Conservation (phyloP, 2,797 vertebrate genomes). For the Lepilemur septentrionalis region DNA sequence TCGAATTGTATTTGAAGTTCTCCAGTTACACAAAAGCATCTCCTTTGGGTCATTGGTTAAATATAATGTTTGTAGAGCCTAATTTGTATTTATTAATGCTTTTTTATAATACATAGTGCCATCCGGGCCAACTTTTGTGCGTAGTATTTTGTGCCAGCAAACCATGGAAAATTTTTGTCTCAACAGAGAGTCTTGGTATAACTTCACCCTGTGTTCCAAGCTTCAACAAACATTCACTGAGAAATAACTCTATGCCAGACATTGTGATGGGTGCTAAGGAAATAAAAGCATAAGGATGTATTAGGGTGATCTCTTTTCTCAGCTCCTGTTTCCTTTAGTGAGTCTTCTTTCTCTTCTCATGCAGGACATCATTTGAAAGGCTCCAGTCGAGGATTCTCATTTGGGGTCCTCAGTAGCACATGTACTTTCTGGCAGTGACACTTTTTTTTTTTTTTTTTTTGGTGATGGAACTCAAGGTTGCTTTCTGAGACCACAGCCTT, state of each 20-base stretch:
- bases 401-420: not conserved
- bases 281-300: not conserved
- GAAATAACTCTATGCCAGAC: not conserved
- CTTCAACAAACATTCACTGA: not conserved
- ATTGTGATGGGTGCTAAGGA: not conserved
- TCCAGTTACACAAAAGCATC: not conserved
- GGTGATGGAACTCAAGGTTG: not conserved
- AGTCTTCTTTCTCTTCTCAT: not conserved
- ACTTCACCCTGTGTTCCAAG: not conserved
- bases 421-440: not conserved
- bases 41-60: not conserved
- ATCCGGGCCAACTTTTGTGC: not conserved
- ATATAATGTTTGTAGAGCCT: not conserved
- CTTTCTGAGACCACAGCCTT: slow-evolving; percentile 4
- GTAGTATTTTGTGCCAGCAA: not conserved
- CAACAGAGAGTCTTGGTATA: not conserved
- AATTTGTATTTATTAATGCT: not conserved
- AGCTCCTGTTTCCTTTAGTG: not conserved
- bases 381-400: not conserved
- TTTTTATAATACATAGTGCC: not conserved
- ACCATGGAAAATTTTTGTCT: not conserved
- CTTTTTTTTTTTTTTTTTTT: no score
- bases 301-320: not conserved
- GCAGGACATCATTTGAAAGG: not conserved
- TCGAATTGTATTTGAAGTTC: not conserved